Evolutionary conservation across 2,113 vertebrate genomes (phyloP).

Genomic region (Toxostoma redivivum): DNA sequence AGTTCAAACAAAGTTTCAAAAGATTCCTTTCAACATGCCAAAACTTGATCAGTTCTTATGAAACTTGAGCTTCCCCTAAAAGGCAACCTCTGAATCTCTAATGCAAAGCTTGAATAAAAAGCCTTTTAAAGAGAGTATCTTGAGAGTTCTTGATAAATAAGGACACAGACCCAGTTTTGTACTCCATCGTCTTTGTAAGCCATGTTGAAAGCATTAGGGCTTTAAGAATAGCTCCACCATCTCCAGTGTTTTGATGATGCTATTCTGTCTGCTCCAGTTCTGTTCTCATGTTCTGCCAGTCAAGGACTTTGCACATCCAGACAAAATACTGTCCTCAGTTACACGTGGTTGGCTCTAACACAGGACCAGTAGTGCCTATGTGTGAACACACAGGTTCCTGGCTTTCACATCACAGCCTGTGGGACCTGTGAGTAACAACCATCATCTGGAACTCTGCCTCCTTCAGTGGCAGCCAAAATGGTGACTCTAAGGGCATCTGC

Average conservation of each 20-base stretch:
- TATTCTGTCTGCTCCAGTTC: not conserved
- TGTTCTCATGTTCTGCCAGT: not conserved
- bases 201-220: not conserved
- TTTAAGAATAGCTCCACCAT: not conserved
- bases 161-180: not conserved
- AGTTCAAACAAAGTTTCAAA: not conserved
- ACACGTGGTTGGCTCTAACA: fast-evolving
- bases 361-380: not conserved
- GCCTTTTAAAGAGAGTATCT: not conserved
- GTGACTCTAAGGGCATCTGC: not conserved
- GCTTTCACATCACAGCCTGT: not conserved
- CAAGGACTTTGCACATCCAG: not conserved
- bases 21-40: not conserved
- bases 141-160: not conserved
- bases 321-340: not conserved
- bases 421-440: fast-evolving
- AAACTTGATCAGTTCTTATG: not conserved
- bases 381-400: not conserved
- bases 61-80: not conserved
- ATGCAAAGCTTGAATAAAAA: not conserved
- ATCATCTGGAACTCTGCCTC: not conserved
- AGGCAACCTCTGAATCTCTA: not conserved
- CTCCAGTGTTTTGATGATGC: not conserved
- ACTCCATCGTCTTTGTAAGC: not conserved
- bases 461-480: not conserved